Conservation (phyloP, 2,113 vertebrate genomes). For the Boleophthalmus pectinirostris region DNA sequence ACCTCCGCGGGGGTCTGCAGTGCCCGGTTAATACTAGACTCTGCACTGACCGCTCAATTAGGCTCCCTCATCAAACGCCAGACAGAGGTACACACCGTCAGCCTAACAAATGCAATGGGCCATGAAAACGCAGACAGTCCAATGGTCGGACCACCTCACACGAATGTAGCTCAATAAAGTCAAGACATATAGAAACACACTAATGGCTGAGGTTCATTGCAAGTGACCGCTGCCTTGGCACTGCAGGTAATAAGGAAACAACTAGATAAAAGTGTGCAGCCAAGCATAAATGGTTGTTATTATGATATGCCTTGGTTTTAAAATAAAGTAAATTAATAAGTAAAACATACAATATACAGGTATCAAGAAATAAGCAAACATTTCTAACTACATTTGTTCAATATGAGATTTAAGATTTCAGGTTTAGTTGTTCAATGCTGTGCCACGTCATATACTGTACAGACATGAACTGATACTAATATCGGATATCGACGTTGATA, state of each 20-base stretch:
- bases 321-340: not conserved
- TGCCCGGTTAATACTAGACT: conserved; percentile 8
- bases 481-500: too few species aligned
- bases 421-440: not conserved
- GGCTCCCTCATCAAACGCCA: conserved; percentile 36
- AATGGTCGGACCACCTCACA: conserved; percentile 36
- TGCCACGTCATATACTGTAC: too few species aligned
- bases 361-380: not conserved
- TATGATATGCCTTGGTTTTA: not conserved
- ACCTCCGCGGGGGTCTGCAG: conserved; percentile 43
- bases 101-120: conserved; percentile 26
- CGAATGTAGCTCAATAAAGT: conserved; percentile 29
- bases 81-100: conserved; percentile 38
- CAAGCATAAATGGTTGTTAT: not conserved
- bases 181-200: conserved; percentile 22
- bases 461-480: too few species aligned
- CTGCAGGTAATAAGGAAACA: not conserved
- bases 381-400: not conserved
- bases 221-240: conserved; percentile 12
- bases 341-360: not conserved
- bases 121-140: conserved; percentile 34
- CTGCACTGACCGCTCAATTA: conserved; percentile 48
- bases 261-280: too few species aligned
- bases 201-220: conserved; percentile 10
- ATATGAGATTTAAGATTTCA: not conserved